phyloP scores from a whole-genome alignment of 2,113 vertebrate species.

The Chlamydotis undulata region DNA sequence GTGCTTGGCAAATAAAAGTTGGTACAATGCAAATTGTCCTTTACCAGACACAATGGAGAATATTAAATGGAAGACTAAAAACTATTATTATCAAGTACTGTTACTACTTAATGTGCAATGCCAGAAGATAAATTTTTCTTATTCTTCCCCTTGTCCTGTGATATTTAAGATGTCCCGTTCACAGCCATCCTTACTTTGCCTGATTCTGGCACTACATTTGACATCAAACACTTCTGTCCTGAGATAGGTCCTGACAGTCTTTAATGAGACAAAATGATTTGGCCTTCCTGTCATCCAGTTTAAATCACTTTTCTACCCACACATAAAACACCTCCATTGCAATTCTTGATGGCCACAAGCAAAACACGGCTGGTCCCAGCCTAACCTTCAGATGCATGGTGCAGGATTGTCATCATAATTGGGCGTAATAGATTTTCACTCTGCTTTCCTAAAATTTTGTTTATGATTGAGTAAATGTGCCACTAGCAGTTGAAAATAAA shows the following conservation, averaged over 20 bases:
- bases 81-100: background rate
- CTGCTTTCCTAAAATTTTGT: slow-evolving; percentile 48
- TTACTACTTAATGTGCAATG: background rate
- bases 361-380: background rate
- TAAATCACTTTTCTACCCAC: slow-evolving; percentile 18
- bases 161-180: background rate
- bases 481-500: slow-evolving; percentile 33
- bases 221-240: background rate
- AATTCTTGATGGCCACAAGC: background rate
- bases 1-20: background rate
- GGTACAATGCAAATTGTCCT: background rate
- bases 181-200: background rate
- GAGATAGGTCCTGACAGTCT: slow-evolving; percentile 37
- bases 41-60: background rate
- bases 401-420: background rate
- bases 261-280: slow-evolving; percentile 51
- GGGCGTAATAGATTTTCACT: slow-evolving; percentile 18
- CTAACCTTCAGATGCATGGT: background rate
- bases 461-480: slow-evolving; percentile 48
- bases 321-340: background rate
- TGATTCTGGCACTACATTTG: background rate
- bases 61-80: background rate
- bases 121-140: background rate
- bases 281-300: slow-evolving; percentile 37
- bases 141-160: background rate